phyloP scores from a whole-genome alignment of 2,113 vertebrate genomes.

The Hippopotamus amphibius region DNA sequence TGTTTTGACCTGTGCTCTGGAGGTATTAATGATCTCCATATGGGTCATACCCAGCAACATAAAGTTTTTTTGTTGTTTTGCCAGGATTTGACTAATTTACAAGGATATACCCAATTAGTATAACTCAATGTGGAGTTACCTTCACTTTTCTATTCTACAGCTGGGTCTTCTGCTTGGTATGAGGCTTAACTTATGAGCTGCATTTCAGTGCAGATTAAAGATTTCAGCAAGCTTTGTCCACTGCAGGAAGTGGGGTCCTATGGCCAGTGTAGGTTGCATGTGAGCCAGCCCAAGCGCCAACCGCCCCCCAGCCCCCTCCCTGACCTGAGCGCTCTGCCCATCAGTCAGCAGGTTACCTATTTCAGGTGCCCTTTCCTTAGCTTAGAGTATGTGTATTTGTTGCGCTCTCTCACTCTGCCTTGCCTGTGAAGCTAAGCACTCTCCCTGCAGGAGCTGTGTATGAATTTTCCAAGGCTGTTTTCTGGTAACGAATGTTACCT shows the following conservation, averaged over 20 bases:
- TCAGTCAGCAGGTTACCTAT: fast-evolving
- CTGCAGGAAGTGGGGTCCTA: not conserved
- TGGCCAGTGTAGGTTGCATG: not conserved
- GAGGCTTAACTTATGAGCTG: not conserved
- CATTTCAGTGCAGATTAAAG: not conserved
- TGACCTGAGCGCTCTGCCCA: fast-evolving
- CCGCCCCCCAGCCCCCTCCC: not conserved
- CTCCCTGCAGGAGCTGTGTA: not conserved
- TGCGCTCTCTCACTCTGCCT: fast-evolving
- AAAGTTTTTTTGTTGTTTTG: not conserved
- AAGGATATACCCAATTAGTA: not conserved
- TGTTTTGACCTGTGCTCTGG: not conserved
- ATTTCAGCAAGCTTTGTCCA: not conserved
- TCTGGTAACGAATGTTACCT: not conserved
- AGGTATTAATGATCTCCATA: not conserved
- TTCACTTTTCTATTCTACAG: not conserved
- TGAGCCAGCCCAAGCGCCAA: not conserved
- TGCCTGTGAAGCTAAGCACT: not conserved
- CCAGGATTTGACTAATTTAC: not conserved
- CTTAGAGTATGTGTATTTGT: not conserved
- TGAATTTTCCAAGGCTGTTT: not conserved
- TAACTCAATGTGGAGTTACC: not conserved
- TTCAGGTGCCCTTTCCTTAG: not conserved
- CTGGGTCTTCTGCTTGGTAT: not conserved
- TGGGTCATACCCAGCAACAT: not conserved